A percentile compares a stretch with the other conserved stretches of the same genome.
These are phyloP conservation scores for Drosophila parvula DNA, from an alignment of 1,140 invertebrate species.

Conservation along the genomic window DNA sequence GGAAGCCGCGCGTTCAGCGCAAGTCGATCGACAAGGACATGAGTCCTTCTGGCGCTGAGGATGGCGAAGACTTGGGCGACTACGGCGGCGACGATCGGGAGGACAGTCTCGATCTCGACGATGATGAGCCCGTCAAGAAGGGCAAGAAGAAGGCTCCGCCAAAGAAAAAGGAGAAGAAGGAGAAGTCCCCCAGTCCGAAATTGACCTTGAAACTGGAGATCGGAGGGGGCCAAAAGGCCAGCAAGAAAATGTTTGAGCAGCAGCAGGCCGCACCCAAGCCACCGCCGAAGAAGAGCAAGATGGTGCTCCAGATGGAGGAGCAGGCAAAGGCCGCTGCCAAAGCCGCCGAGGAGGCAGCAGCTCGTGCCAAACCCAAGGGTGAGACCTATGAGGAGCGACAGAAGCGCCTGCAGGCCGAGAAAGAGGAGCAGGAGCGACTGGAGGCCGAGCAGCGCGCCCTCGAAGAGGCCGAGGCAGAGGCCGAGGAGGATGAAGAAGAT, in stretches of 20 bases:
- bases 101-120: constrained; percentile 72
- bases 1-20: constrained; percentile 67
- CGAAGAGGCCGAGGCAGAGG: constrained; percentile 69
- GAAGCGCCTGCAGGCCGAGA: constrained; percentile 75
- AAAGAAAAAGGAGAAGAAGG: constrained; percentile 83
- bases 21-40: constrained; percentile 72
- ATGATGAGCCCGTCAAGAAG: constrained; percentile 77
- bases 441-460: constrained; percentile 72
- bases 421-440: constrained; percentile 71
- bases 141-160: constrained; percentile 79
- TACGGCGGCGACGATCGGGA: constrained; percentile 62
- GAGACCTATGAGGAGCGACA: constrained; percentile 81
- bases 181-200: constrained; percentile 81
- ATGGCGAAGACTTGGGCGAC: constrained; percentile 48
- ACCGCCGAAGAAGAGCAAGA: constrained; percentile 82
- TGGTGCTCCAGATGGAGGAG: constrained; percentile 82
- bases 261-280: constrained; percentile 72
- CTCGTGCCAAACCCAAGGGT: constrained; percentile 77
- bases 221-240: constrained; percentile 78
- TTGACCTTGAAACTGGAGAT: constrained; percentile 83
- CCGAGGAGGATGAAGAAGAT: constrained; percentile 72
- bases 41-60: constrained; percentile 46
- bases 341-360: constrained; percentile 75
- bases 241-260: constrained; percentile 83
- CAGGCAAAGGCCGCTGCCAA: constrained; percentile 77